phyloP scores from a whole-genome alignment of 2,113 vertebrate genomes.

The Upupa epops region DNA sequence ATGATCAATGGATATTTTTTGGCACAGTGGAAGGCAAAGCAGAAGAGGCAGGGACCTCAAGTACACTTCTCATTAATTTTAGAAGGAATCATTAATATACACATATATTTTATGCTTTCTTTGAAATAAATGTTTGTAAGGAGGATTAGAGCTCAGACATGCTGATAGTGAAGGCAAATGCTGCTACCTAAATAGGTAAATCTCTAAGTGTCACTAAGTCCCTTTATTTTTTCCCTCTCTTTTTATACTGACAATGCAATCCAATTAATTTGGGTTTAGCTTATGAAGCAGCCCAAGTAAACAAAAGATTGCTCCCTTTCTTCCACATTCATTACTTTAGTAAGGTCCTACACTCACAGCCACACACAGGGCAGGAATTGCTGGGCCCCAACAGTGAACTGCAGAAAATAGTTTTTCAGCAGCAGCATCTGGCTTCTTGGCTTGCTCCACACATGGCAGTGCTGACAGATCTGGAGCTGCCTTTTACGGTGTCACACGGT shows the following conservation, averaged over 20 bases:
- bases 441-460: neutral
- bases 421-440: constrained; percentile 59
- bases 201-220: neutral
- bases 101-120: neutral
- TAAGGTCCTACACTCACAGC: neutral
- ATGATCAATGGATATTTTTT: neutral
- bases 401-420: constrained; percentile 41
- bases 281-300: neutral
- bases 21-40: neutral
- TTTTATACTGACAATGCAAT: neutral
- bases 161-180: neutral
- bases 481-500: constrained; percentile 38
- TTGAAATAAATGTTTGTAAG: neutral
- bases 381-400: neutral
- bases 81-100: neutral
- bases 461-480: constrained; percentile 60
- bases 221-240: neutral
- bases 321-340: neutral
- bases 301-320: neutral
- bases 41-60: neutral
- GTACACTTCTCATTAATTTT: neutral
- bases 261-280: neutral
- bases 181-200: neutral
- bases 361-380: constrained; percentile 43
- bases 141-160: neutral